Evolutionary conservation across 2,113 vertebrate species (phyloP), one percentile per base, ranked within the genome.

Genomic region (Laterallus jamaicensis): DNA sequence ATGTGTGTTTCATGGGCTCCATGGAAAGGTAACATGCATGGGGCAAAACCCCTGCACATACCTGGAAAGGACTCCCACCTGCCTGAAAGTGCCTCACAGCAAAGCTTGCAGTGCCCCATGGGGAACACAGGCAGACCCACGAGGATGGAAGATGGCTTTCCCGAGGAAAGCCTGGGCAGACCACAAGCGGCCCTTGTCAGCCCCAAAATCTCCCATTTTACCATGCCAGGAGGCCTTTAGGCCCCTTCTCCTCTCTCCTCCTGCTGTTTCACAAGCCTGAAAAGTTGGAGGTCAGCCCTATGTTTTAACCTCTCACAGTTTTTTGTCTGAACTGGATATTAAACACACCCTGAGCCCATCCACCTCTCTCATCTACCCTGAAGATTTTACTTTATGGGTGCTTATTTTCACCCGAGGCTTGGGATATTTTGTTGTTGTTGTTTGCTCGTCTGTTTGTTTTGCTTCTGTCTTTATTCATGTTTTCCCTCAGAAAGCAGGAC

Each of bases 41-140:
- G 62, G 75, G 21, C 47, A 82, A 63, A 35, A 5, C 19, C 39
- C 5, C 19, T 11, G 21, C 1, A 1, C 47, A 18, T 17, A 44
- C 31, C 32, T 62, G 26, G 40, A 49, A 88, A 70, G 3, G 44
- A 40, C 15, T 58, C 18, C 44, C 50, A 19, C 0, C 4, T 1
- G 1, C 29, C 60, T 71, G 37, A 21, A 44, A 70, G 42, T 35
- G 24, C 26, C 15, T 26, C 24, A 7, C 9, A 86, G 59, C 67
- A 80, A 64, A 64, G 5, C 31, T 5, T 32, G 62, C 56, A 10
- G 52, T 29, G 60, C 24, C 66, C 26, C 56, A 19, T 2, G 29
- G 60, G 29, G 21, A n/a, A 19, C 0, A 0, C 42, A 64, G 68
- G n/a, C 29, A 82, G 40, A 82, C 32, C 40, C 11, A 1, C 40